Base-by-base conservation (phyloP, 92 coral and sea anemone species). In the Parazoanthus atlanticus region DNA sequence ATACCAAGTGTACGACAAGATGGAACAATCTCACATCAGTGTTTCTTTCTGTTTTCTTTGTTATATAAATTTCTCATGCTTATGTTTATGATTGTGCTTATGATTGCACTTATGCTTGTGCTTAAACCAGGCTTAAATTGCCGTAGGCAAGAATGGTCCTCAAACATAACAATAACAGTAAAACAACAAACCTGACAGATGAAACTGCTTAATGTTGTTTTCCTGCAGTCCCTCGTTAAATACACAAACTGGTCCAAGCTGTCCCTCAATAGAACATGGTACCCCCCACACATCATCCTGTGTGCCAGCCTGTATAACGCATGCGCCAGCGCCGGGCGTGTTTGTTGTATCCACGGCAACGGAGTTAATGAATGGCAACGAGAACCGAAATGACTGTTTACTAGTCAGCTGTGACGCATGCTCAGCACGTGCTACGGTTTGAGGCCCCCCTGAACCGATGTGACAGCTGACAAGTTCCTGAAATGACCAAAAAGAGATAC, bases 201-300 rank as follows among this genome's bases (percentile, higher is more conserved):
- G 74, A 81, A 96, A 85, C 19, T 94, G 91, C 64, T 89, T 81
- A 74, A 90, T 92, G 84, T 89, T 84, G 28, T 76, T 82, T 91
- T 97, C 98, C 52, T 86, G 93, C 2, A 97, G 89, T 25, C 95
- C 98, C 72, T 95, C 99, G 80, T 89, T 94, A 56, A 97, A 95
- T 40, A 97, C 90, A 56, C 96, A 97, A 33, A 95, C 96, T 21
- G 98, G 94, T 21, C 99, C 98, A 16, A 97, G 93, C 91, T 95
- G 99, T 23, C 99, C 99, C 89, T 97, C 97, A 76, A 97, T 85
- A 13, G 99, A 95, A 3, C 91, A 91, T 17, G 99, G 97, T 29
- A 88, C 94, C 11, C 99, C 99, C 98, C 99, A 97, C 85, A 94
- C 95, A 81, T 88, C 76, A 78, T 97, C 97, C 89, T 97, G 99